A percentile compares a stretch with the other conserved stretches of the same genome.
phyloP scores from a whole-genome alignment of 2,113 vertebrate genomes.

The Bettongia penicillata region DNA sequence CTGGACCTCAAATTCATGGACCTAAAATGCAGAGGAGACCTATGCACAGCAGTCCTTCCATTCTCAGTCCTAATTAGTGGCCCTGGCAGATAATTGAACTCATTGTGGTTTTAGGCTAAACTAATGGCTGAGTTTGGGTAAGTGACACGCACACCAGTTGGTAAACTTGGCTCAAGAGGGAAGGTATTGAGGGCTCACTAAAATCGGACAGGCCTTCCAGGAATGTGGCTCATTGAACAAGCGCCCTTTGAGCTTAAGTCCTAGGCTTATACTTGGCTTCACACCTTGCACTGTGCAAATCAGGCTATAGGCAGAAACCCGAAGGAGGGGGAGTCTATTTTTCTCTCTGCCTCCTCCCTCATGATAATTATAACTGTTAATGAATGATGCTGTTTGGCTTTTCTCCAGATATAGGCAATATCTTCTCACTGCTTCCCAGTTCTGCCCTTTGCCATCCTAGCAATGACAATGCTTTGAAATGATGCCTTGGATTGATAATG shows the following conservation, averaged over 20 bases:
- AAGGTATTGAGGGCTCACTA: background rate
- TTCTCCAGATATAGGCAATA: background rate
- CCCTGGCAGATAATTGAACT: background rate
- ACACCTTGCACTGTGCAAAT: background rate
- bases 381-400: background rate
- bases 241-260: background rate
- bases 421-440: background rate
- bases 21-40: background rate
- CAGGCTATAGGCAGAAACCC: background rate
- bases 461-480: background rate
- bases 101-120: background rate
- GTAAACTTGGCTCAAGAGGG: background rate
- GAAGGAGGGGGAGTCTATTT: too few species aligned
- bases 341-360: background rate
- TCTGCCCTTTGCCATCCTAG: background rate
- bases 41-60: background rate
- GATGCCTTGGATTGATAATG: background rate
- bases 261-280: accelerated
- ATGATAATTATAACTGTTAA: background rate
- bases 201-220: background rate
- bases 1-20: background rate
- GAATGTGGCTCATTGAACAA: background rate
- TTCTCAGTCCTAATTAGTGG: background rate
- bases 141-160: background rate
- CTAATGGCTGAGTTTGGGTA: background rate